A percentile compares a stretch with the other conserved stretches of the same genome.
These are phyloP conservation scores for Eurystomus gularis DNA, from an alignment of 2,113 vertebrate species.

Conservation along the genomic window DNA sequence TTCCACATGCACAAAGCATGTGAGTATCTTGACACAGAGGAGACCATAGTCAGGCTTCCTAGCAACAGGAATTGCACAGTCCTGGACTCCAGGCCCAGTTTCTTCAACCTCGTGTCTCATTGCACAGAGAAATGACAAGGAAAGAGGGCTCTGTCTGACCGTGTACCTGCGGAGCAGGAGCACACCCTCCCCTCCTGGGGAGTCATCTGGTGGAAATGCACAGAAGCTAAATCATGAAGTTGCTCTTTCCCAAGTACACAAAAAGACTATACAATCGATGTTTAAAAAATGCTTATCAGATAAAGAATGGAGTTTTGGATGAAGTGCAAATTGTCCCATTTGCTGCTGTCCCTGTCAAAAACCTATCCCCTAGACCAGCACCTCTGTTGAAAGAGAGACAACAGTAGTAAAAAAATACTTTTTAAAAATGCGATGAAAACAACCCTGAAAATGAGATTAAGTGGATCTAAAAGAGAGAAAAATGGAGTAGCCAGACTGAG, in stretches of 20 bases:
- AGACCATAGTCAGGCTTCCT: neutral
- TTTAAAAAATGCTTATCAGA: neutral
- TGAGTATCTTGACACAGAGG: neutral
- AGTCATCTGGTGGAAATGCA: neutral
- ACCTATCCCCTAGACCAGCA: neutral
- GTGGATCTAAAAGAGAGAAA: neutral
- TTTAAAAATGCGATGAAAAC: neutral
- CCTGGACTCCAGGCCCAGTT: neutral
- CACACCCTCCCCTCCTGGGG: neutral
- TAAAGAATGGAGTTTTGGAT: neutral
- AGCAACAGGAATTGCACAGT: neutral
- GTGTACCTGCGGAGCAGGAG: neutral
- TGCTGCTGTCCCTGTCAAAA: neutral
- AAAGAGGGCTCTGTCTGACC: neutral
- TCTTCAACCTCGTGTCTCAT: neutral
- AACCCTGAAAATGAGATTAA: neutral
- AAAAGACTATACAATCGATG: neutral
- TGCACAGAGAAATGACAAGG: neutral
- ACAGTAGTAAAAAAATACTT: neutral
- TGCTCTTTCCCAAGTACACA: neutral
- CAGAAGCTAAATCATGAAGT: neutral
- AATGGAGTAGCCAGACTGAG: neutral
- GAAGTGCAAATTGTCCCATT: neutral
- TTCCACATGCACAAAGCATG: neutral
- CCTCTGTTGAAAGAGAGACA: neutral